A percentile compares a stretch with the other conserved stretches of the same genome.
Evolutionary conservation across 2,113 vertebrate genomes (phyloP).

Genomic region (Cynocephalus volans): DNA sequence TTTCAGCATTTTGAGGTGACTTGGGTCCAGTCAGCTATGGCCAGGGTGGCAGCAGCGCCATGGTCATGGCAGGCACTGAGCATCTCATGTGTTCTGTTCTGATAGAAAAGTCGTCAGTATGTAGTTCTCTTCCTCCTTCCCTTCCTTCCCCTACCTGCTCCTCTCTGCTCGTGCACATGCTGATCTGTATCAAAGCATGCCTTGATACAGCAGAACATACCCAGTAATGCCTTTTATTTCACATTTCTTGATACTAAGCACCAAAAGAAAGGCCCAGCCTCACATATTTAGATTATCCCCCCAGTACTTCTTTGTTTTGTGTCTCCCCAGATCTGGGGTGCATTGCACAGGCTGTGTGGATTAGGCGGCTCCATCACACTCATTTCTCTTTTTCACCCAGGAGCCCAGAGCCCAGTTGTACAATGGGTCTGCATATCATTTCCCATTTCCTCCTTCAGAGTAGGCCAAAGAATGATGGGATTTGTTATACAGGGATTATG

Average conservation of each 20-base stretch:
- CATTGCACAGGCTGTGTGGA: neutral
- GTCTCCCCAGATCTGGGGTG: neutral
- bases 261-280: neutral
- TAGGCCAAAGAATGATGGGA: neutral
- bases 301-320: neutral
- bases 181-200: too few relatives aligned
- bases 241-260: neutral
- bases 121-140: neutral
- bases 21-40: neutral
- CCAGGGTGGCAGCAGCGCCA: neutral
- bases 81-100: neutral
- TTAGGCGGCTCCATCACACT: neutral
- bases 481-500: neutral
- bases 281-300: neutral
- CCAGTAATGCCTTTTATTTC: neutral
- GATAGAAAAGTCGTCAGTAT: neutral
- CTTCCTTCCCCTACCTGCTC: neutral
- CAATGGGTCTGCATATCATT: neutral
- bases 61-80: neutral
- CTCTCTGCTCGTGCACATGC: neutral
- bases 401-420: neutral
- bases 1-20: neutral
- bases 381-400: neutral
- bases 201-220: neutral
- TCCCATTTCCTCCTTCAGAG: constrained; percentile 23